phyloP scores from a whole-genome alignment of 2,113 vertebrate genomes.

The Edolisoma coerulescens region DNA sequence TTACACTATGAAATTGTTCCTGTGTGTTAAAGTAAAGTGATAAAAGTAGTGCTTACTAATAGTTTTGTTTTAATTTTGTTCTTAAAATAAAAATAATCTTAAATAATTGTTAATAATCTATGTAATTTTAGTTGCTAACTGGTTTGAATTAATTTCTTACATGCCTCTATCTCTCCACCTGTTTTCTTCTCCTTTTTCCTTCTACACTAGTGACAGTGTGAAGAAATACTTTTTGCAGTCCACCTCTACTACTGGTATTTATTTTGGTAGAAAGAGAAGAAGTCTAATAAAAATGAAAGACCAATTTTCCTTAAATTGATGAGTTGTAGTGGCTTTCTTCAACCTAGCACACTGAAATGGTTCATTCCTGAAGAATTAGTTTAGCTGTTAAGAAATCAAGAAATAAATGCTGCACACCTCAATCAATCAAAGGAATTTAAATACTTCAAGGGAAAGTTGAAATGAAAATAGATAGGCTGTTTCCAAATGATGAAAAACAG shows the following conservation, averaged over 20 bases:
- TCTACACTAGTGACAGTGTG: neutral
- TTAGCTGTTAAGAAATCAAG: constrained; percentile 26
- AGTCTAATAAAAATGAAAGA: constrained; percentile 40
- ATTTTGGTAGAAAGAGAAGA: constrained; percentile 16
- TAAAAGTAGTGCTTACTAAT: neutral
- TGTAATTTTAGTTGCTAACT: neutral
- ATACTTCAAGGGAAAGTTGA: constrained; percentile 5
- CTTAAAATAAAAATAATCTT: neutral
- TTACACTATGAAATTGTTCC: neutral
- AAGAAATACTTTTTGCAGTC: neutral
- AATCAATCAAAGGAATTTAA: constrained; percentile 38
- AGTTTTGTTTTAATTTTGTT: neutral
- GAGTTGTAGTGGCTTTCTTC: constrained; percentile 1
- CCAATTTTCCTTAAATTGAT: constrained; percentile 22
- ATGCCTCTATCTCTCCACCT: neutral
- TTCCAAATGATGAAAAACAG: neutral
- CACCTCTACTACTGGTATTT: neutral
- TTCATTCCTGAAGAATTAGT: constrained; percentile 29
- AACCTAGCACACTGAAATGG: neutral
- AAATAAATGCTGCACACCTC: neutral
- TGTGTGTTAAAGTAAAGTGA: neutral
- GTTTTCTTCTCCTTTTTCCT: neutral
- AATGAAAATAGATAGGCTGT: neutral
- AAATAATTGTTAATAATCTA: neutral
- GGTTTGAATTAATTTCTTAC: constrained; percentile 19